A percentile compares a stretch with the other conserved stretches of the same genome.
Conservation (phyloP, 2,888 invertebrate genomes). For the Drosophila flavopinicola region DNA sequence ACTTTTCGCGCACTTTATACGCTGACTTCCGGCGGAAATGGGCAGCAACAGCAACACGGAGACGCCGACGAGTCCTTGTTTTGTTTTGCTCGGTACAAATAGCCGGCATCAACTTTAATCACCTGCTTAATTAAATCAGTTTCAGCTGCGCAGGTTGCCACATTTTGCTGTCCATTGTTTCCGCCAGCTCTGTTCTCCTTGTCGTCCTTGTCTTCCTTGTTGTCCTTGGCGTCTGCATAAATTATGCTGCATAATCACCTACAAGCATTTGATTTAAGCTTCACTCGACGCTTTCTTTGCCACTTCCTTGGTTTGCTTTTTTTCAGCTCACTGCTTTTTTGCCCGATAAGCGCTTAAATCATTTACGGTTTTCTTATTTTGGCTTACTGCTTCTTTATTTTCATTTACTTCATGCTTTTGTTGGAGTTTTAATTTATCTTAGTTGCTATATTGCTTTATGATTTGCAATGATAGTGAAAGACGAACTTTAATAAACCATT, state of each 20-base stretch:
- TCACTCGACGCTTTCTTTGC: constrained; percentile 45
- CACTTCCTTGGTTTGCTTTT: constrained; percentile 31
- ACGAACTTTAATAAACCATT: not conserved
- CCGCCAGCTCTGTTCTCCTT: constrained; percentile 17
- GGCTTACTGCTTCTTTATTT: constrained; percentile 4
- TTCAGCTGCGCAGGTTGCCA: constrained; percentile 57
- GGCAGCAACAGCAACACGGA: constrained; percentile 14
- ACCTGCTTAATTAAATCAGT: constrained; percentile 82
- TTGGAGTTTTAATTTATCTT: constrained; percentile 4
- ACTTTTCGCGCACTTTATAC: constrained; percentile 68
- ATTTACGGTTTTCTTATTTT: constrained; percentile 52
- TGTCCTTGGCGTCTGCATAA: constrained; percentile 59
- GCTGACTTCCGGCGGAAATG: constrained; percentile 44
- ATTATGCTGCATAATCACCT: constrained; percentile 76
- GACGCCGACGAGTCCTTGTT: constrained; percentile 44
- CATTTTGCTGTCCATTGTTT: constrained; percentile 49
- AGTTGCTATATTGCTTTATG: constrained; percentile 6
- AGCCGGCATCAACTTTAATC: constrained; percentile 82
- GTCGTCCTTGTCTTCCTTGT: constrained; percentile 1
- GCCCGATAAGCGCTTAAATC: constrained; percentile 70
- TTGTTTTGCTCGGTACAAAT: constrained; percentile 70
- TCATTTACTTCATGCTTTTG: constrained; percentile 16
- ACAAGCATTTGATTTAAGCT: constrained; percentile 70
- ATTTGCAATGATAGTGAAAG: constrained; percentile 14
- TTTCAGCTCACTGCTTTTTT: constrained; percentile 20